Conservation (phyloP, 2,888 invertebrate species). For the Cataglyphis cursor region DNA sequence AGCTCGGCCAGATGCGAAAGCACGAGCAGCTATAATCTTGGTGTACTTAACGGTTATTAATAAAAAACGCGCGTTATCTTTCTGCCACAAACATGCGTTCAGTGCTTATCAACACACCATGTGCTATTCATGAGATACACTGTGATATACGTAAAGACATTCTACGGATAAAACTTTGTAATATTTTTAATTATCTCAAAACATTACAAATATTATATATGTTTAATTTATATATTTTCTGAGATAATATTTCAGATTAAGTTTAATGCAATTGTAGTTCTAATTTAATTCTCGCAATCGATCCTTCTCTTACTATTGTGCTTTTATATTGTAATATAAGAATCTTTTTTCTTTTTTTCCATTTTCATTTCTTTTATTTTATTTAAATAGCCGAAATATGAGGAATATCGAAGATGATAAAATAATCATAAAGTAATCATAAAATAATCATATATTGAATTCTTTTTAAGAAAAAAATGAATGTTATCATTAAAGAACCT, state of each 20-base stretch:
- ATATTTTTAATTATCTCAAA: background rate
- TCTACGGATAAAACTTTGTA: background rate
- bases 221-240: background rate
- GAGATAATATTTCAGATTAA: conserved; percentile 1
- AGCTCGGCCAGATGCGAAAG: conserved; percentile 68
- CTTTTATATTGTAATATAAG: background rate
- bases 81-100: conserved; percentile 61
- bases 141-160: background rate
- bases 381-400: background rate
- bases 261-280: background rate
- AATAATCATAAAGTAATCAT: background rate
- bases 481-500: background rate
- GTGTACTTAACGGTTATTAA: conserved; percentile 75
- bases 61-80: conserved; percentile 72
- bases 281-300: background rate
- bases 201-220: background rate
- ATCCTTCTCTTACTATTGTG: background rate
- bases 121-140: conserved; percentile 61
- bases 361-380: background rate
- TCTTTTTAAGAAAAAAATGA: background rate
- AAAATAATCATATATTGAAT: background rate
- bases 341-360: background rate
- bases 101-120: conserved; percentile 73
- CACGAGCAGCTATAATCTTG: conserved; percentile 69
- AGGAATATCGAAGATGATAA: background rate